phyloP scores from a whole-genome alignment of 1,140 invertebrate species.

The Hyposmocoma kahamanoa region DNA sequence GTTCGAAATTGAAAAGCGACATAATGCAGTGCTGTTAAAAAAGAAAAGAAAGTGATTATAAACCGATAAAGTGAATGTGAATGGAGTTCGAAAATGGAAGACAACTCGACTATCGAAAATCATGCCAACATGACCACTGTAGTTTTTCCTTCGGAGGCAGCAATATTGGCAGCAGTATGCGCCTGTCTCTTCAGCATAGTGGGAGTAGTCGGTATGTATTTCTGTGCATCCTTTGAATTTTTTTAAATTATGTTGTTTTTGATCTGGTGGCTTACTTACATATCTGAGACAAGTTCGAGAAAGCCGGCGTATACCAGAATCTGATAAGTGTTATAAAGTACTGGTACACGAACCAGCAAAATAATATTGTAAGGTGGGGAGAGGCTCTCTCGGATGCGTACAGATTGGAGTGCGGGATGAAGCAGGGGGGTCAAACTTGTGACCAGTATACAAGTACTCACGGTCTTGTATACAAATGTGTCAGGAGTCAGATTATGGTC shows the following conservation, averaged over 20 bases:
- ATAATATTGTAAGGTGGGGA: too few relatives aligned
- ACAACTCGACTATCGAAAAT: slow-evolving; percentile 1
- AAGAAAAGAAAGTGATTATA: not conserved
- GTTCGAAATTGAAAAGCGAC: slow-evolving; percentile 20
- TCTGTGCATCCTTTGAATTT: not conserved
- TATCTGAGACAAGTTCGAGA: too few relatives aligned
- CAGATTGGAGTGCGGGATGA: too few relatives aligned
- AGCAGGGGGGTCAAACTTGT: too few relatives aligned
- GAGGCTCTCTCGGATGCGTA: too few relatives aligned
- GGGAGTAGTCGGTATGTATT: slow-evolving; percentile 82
- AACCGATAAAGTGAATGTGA: slow-evolving; percentile 9
- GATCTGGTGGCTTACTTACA: too few relatives aligned
- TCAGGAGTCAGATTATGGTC: too few relatives aligned
- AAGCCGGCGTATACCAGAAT: too few relatives aligned
- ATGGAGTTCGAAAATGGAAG: slow-evolving; percentile 17
- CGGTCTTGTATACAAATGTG: too few relatives aligned
- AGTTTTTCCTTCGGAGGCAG: slow-evolving; percentile 80
- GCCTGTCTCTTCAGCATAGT: slow-evolving; percentile 86
- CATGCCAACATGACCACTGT: slow-evolving; percentile 39
- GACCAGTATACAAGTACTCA: too few relatives aligned
- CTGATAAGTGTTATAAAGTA: too few relatives aligned
- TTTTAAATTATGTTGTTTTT: not conserved
- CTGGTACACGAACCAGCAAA: too few relatives aligned
- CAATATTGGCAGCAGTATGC: slow-evolving; percentile 83
- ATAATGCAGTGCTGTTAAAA: slow-evolving; percentile 5